Evolutionary conservation across 2,888 invertebrate species (phyloP).

Genomic region (Himalopsyche japonica): DNA sequence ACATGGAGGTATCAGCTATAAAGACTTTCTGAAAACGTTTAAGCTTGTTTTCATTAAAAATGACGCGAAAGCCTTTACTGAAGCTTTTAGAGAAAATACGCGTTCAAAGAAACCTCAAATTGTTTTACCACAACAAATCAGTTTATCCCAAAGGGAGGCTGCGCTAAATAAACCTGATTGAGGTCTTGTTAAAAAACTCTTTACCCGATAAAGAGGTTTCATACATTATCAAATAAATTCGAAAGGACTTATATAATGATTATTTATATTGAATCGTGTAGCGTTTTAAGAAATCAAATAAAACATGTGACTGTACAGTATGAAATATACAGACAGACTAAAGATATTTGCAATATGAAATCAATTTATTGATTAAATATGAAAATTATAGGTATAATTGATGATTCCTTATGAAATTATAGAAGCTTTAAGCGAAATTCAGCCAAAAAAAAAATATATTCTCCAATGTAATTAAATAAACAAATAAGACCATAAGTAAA

Average conservation of each 20-base stretch:
- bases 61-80: not conserved
- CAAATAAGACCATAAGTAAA: too few relatives aligned
- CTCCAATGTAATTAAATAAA: too few relatives aligned
- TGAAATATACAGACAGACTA: too few relatives aligned
- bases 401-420: too few relatives aligned
- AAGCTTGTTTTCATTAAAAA: not conserved
- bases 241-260: not conserved
- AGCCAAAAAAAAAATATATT: too few relatives aligned
- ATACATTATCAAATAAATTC: not conserved
- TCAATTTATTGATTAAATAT: too few relatives aligned
- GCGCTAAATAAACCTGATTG: not conserved
- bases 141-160: not conserved
- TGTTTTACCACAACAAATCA: not conserved
- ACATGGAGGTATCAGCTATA: not conserved
- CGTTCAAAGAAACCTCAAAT: not conserved
- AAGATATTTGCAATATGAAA: too few relatives aligned
- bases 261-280: not conserved
- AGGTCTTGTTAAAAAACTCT: not conserved
- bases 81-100: not conserved
- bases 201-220: not conserved
- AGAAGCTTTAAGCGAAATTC: too few relatives aligned
- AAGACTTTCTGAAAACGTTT: not conserved
- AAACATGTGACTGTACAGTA: too few relatives aligned
- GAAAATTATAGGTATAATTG: too few relatives aligned
- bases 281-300: not conserved